Conservation (phyloP, 2,888 invertebrate genomes). For the Celastrina argiolus region DNA sequence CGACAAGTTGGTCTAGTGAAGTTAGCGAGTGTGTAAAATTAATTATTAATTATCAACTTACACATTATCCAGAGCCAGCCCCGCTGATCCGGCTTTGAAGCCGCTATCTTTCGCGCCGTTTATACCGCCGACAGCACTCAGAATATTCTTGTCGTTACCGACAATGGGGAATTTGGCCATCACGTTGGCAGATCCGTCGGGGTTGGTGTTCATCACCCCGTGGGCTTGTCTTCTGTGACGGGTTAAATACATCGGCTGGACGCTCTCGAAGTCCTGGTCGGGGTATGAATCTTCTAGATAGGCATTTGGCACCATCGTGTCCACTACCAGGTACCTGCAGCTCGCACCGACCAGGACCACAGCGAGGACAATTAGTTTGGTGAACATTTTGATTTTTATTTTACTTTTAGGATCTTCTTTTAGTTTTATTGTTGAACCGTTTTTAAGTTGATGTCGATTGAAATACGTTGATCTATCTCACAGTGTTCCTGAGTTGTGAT, state of each 20-base stretch:
- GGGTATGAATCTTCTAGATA: not conserved
- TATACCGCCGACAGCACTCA: conserved; percentile 36
- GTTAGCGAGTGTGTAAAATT: too few relatives aligned
- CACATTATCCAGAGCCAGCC: conserved; percentile 42
- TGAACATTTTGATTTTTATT: conserved; percentile 26
- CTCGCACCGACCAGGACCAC: conserved; percentile 25
- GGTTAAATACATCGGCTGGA: conserved; percentile 27
- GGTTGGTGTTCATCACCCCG: conserved; percentile 35
- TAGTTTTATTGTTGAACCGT: not conserved
- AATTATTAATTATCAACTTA: conserved; percentile 37
- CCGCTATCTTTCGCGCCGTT: conserved; percentile 34
- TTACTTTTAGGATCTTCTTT: not conserved
- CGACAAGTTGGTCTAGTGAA: too few relatives aligned
- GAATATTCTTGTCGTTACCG: conserved; percentile 33
- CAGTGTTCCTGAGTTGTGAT: not conserved
- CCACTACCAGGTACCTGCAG: conserved; percentile 25
- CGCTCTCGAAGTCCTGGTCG: conserved; percentile 31
- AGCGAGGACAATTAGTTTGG: conserved; percentile 23
- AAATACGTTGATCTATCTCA: not conserved
- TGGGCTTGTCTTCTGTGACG: conserved; percentile 32
- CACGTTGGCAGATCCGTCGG: conserved; percentile 37
- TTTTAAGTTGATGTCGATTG: not conserved
- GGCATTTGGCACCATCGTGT: conserved; percentile 19
- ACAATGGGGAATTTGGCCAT: conserved; percentile 35
- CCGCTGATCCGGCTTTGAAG: conserved; percentile 38